These are phyloP conservation scores for Cepphus grylle DNA, from an alignment of 2,113 vertebrate genomes.

Conservation along the genomic window DNA sequence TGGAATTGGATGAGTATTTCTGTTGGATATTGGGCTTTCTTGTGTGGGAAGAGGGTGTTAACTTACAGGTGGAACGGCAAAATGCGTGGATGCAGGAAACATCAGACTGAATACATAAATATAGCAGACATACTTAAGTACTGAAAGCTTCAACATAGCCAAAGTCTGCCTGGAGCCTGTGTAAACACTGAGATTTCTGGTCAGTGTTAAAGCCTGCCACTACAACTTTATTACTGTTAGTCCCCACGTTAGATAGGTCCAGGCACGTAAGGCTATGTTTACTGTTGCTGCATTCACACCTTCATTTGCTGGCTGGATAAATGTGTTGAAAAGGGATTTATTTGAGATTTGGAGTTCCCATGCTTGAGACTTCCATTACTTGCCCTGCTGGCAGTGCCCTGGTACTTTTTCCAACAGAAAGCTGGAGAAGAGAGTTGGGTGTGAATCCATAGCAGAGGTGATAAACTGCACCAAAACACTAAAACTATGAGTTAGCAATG, in stretches of 20 bases:
- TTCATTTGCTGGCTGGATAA: background rate
- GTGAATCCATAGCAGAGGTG: background rate
- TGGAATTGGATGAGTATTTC: background rate
- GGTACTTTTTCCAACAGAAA: background rate
- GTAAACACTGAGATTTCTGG: background rate
- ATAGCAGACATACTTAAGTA: background rate
- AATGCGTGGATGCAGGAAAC: background rate
- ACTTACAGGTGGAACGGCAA: background rate
- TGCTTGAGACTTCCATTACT: background rate
- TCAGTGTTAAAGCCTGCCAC: background rate
- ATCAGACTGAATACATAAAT: background rate
- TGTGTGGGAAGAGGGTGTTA: background rate
- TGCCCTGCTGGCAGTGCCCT: background rate
- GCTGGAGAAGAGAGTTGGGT: background rate
- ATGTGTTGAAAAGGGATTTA: background rate
- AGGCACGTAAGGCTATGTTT: background rate
- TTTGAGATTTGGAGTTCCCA: background rate
- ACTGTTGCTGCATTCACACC: background rate
- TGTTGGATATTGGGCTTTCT: background rate
- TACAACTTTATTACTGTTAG: background rate
- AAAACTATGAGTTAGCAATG: background rate
- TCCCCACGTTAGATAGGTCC: background rate
- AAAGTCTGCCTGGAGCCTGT: background rate
- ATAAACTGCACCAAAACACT: background rate
- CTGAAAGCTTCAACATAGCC: background rate